phyloP scores from a whole-genome alignment of 2,888 invertebrate species.

The Ormyrus pomaceus region DNA sequence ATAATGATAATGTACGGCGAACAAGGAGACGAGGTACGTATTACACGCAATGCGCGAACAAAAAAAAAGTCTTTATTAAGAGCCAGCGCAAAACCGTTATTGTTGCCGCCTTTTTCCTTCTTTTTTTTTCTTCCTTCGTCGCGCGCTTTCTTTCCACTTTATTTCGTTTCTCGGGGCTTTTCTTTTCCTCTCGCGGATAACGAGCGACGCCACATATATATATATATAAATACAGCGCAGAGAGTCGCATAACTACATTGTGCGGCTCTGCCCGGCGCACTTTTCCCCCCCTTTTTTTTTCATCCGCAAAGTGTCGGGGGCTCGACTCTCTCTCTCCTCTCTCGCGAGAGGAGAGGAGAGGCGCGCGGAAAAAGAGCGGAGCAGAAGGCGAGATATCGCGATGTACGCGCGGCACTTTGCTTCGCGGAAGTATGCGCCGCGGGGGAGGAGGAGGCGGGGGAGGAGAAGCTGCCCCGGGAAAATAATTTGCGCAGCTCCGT shows the following conservation, averaged over 20 bases:
- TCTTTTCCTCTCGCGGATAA: constrained; percentile 25
- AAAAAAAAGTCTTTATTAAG: constrained; percentile 36
- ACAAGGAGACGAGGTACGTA: constrained; percentile 30
- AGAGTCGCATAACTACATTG: too few species aligned
- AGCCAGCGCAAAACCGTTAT: constrained; percentile 1
- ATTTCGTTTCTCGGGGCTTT: constrained; percentile 28
- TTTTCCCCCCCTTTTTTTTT: too few species aligned
- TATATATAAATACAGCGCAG: not conserved
- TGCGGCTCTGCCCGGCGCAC: too few species aligned
- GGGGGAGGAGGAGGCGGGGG: not conserved
- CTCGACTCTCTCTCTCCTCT: not conserved
- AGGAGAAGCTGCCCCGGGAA: not conserved
- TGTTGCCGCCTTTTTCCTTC: constrained; percentile 31
- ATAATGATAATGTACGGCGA: constrained; percentile 26
- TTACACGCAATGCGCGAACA: not conserved
- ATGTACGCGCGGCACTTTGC: not conserved
- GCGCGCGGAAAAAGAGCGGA: not conserved
- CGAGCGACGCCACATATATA: constrained; percentile 6
- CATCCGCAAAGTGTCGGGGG: too few species aligned
- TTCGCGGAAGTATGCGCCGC: not conserved
- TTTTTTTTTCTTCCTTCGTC: not conserved
- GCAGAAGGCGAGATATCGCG: not conserved
- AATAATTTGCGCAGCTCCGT: not conserved
- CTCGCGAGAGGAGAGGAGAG: not conserved
- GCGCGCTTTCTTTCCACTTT: constrained; percentile 29